Percentiles rank a stretch among this genome's conserved stretches.
Conservation (phyloP, 2,888 invertebrate species). For the Chorisops tibialis region DNA sequence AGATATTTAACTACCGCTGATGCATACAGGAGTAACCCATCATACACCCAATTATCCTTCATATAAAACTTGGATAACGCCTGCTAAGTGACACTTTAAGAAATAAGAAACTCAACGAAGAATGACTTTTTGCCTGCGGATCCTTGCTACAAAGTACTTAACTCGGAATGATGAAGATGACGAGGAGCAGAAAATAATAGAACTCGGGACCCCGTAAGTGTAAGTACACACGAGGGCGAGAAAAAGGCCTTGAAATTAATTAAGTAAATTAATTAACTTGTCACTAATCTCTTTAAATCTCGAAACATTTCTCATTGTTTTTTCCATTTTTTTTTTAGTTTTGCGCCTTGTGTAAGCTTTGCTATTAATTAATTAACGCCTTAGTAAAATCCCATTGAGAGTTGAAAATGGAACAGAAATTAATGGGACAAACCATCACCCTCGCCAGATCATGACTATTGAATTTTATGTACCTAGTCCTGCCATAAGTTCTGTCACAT, state of each 20-base stretch:
- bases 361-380: constrained; percentile 26
- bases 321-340: background rate
- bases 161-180: constrained; percentile 10
- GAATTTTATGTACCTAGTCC: no score
- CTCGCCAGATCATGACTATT: no score
- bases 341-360: constrained; percentile 8
- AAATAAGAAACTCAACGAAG: background rate
- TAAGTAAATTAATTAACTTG: constrained; percentile 30
- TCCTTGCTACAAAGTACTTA: constrained; percentile 4
- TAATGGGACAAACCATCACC: no score
- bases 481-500: no score
- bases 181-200: constrained; percentile 14
- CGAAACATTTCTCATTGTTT: constrained; percentile 9
- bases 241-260: constrained; percentile 26
- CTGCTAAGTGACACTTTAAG: constrained; percentile 4
- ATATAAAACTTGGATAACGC: constrained; percentile 7
- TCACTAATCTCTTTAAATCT: constrained; percentile 24
- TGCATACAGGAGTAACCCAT: constrained; percentile 2
- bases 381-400: constrained; percentile 1
- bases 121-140: constrained; percentile 6
- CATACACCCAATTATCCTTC: constrained; percentile 20
- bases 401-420: no score
- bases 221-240: background rate
- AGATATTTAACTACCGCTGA: background rate
- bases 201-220: background rate